Base-by-base conservation (phyloP, 2,888 invertebrate species). In the Xestia xanthographa region DNA sequence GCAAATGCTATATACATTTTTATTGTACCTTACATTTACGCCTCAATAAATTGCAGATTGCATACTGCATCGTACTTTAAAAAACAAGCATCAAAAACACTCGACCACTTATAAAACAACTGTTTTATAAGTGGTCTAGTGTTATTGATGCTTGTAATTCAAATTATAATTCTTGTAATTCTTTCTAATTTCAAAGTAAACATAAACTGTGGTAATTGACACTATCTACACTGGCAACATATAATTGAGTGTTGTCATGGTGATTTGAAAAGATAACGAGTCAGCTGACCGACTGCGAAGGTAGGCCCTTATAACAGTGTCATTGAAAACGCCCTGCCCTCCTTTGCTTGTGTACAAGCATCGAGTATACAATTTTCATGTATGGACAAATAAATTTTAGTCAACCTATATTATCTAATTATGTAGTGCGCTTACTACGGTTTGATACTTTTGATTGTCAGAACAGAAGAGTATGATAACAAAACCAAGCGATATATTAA, bases 291-390 rank as follows among this genome's bases (percentile, higher is more conserved):
- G 83, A 85, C 83, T 89, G 84, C 76, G 79, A 86, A n/a, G 22
- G 38, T 38, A 62, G 62, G 62, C n/a, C 88, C 89, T 75, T 82
- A 87, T 84, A 92, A 92, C 89, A 92, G 91, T 94, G 95, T 94
- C 95, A 95, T 94, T 95, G 95, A 91, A 90, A 95, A 92, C 91
- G 92, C 93, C 94, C 93, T 95, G 95, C 92, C 93, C 94, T 93
- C 89, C 88, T 94, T 94, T 87, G 85, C 79, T 77, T 84, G 88
- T 85, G 86, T 87, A 89, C 86, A 87, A 91, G 79, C 83, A 81
- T 83, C 82, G 86, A 88, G 87, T 85, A 80, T 83, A 87, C 90
- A 92, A 93, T 95, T 95, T 95, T 95, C 93, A 93, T 92, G 91
- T 93, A 92, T 90, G 89, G 89, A 92, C 91, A 92, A 92, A 95